Evolutionary conservation across 1,140 invertebrate species (phyloP).

Genomic region (Drosophila ironensis): DNA sequence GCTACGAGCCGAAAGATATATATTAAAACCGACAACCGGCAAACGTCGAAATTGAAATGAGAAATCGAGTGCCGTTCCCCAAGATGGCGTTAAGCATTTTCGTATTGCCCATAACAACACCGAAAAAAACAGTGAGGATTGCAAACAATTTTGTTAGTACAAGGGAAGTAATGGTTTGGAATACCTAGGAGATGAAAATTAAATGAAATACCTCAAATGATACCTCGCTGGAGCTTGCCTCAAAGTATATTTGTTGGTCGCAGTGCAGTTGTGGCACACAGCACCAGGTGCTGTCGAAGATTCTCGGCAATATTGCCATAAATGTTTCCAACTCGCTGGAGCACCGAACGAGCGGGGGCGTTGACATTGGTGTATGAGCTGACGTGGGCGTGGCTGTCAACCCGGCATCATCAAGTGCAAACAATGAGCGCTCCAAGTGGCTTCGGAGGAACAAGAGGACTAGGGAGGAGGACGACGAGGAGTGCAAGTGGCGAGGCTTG

Average conservation of each 20-base stretch:
- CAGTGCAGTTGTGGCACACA: conserved; percentile 12
- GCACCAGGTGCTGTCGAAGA: conserved; percentile 41
- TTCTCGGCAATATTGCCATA: conserved; percentile 44
- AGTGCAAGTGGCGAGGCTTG: conserved; percentile 17
- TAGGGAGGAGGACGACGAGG: not conserved
- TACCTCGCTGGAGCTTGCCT: too few species aligned
- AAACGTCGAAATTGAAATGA: conserved; percentile 56
- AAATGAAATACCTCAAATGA: not conserved
- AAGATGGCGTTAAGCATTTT: conserved; percentile 20
- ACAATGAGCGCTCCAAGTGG: conserved; percentile 52
- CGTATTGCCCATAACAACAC: not conserved
- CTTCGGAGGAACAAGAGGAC: not conserved
- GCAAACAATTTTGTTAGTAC: not conserved
- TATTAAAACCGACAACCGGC: conserved; percentile 49
- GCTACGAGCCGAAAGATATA: conserved; percentile 3
- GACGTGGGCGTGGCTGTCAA: conserved; percentile 31
- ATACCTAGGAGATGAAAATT: not conserved
- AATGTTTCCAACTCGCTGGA: conserved; percentile 38
- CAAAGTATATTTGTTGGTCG: not conserved
- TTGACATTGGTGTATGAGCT: not conserved
- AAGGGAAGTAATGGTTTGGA: not conserved
- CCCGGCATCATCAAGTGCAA: conserved; percentile 54
- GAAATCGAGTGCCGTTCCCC: conserved; percentile 27
- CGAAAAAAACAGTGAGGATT: not conserved
- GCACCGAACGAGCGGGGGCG: not conserved